These are phyloP conservation scores for Agrochola litura DNA, from an alignment of 2,888 invertebrate species.

Conservation along the genomic window DNA sequence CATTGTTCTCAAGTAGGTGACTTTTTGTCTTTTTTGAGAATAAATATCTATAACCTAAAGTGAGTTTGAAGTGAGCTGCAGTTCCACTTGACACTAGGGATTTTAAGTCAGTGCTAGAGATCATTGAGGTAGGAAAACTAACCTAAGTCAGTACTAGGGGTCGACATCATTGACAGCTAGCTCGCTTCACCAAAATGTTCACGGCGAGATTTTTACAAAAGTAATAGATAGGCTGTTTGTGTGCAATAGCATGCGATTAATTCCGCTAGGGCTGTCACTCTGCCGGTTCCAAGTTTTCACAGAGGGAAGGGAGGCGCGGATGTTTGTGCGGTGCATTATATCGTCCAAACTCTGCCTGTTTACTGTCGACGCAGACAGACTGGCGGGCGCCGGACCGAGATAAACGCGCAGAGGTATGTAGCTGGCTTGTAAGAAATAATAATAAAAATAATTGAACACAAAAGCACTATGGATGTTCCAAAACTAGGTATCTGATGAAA, in stretches of 20 bases:
- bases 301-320: constrained; percentile 41
- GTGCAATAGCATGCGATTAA: constrained; percentile 10
- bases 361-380: constrained; percentile 82
- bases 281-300: constrained; percentile 26
- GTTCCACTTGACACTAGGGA: background rate
- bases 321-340: constrained; percentile 71
- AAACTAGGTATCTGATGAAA: background rate
- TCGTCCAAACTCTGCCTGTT: constrained; percentile 76
- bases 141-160: too few relatives aligned
- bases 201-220: background rate
- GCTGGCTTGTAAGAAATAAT: constrained; percentile 44
- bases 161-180: background rate
- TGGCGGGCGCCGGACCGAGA: constrained; percentile 82
- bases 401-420: constrained; percentile 69
- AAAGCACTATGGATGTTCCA: background rate
- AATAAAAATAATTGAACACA: background rate
- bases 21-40: too few relatives aligned
- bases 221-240: background rate
- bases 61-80: background rate
- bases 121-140: too few relatives aligned
- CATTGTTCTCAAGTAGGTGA: too few relatives aligned
- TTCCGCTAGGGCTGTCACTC: constrained; percentile 25
- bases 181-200: background rate
- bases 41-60: background rate
- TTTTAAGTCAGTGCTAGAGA: too few relatives aligned